Percentiles rank a stretch among this genome's conserved stretches.
phyloP scores from a whole-genome alignment of 2,113 vertebrate genomes.

The Tachycineta bicolor region DNA sequence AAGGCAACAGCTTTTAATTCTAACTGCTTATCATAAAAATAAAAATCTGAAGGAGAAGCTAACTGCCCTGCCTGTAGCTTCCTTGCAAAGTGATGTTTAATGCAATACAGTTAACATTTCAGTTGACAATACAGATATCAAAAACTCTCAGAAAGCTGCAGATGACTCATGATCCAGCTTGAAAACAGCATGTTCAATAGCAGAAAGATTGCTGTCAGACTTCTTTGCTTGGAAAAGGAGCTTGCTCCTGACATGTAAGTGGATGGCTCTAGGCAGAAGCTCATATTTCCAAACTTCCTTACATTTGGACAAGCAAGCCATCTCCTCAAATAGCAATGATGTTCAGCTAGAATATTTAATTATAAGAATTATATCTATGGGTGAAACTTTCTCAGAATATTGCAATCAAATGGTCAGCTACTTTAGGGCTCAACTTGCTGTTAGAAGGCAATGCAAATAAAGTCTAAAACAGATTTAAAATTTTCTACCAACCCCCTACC shows the following conservation, averaged over 20 bases:
- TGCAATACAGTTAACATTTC: neutral
- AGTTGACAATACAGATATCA: neutral
- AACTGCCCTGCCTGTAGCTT: neutral
- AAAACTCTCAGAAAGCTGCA: neutral
- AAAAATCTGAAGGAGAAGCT: neutral
- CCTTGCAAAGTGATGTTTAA: neutral
- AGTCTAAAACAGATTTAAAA: neutral
- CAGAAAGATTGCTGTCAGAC: neutral
- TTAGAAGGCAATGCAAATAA: neutral
- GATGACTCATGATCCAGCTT: neutral
- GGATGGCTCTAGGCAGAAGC: neutral
- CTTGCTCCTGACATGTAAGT: neutral
- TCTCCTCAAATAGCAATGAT: neutral
- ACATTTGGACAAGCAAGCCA: rapidly evolving
- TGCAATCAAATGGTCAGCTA: neutral
- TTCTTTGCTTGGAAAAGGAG: neutral
- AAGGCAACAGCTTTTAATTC: neutral
- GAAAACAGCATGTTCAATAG: neutral
- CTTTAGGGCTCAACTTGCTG: neutral
- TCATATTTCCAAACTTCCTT: neutral
- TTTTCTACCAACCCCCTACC: neutral
- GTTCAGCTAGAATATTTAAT: neutral
- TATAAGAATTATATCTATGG: neutral
- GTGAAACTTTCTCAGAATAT: neutral
- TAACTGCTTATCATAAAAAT: neutral